Base-by-base conservation (phyloP, 2,797 vertebrate species). In the Schizopygopsis malacanthus region DNA sequence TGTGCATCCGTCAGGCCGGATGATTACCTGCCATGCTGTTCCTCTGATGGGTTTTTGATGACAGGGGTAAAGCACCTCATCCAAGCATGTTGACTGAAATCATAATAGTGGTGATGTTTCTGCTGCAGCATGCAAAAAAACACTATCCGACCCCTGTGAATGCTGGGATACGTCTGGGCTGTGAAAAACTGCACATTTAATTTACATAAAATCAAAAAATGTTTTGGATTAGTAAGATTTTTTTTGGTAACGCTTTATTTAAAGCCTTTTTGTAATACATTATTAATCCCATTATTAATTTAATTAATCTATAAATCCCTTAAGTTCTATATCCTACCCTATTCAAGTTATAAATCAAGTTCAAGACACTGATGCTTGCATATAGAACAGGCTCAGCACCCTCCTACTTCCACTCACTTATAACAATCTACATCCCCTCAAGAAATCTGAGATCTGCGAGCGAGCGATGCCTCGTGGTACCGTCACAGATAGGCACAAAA, bases 41-140 rank as follows among this genome's bases (percentile, higher is more conserved):
- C 77, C 56, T 63, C 54, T 79, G 77, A 77, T 84, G 82, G 61
- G 59, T 69, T 77, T 84, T 77, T 77, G 82, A 84, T 84, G 61
- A 77, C 15, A 9, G 45, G 45, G 33, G 73, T 54, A 67, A 67
- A 84, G 82, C 61, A 54, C 45, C 47, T 39, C 22, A 76, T 65
- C 37, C 18, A 18, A 80, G 28, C 78, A 80, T 67, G 43, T 25
- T 77, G 45, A 69, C 82, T 67, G 82, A 84, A 54, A 84, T 84
- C 61, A 54, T 41, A 77, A 67, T 52, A 67, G 45, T 41, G 61
- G 18, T 54, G 73, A 67, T 84, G 61, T 69, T 77, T 54, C 73
- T 54, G 73, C 33, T 77, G 59, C 45, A 41, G 72, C 72, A 54
- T 77, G 45, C 82, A 13, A 25, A 20, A 75, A 75, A 75, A 73